phyloP scores from a whole-genome alignment of 1,140 invertebrate species.

The Agrilus planipennis region DNA sequence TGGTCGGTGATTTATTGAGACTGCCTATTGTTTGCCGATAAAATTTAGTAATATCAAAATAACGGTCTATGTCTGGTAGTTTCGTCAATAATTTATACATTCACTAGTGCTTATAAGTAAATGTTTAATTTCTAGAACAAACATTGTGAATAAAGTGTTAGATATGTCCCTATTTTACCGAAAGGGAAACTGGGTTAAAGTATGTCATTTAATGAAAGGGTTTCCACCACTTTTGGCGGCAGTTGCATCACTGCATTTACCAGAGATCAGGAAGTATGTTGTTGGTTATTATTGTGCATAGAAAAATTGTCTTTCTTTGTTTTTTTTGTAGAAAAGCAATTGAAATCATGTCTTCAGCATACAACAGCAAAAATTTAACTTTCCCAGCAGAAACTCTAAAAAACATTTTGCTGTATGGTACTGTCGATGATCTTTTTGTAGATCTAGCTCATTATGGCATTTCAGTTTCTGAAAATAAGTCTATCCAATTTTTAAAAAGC shows the following conservation, averaged over 20 bases:
- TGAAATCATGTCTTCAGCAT: slow-evolving; percentile 40
- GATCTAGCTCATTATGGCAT: slow-evolving; percentile 31
- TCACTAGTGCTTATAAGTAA: too few species aligned
- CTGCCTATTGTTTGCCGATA: too few species aligned
- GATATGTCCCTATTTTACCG: slow-evolving; percentile 39
- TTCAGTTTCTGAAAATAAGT: slow-evolving; percentile 11
- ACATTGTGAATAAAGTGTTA: slow-evolving; percentile 13
- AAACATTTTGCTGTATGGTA: slow-evolving; percentile 28
- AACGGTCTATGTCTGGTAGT: too few species aligned
- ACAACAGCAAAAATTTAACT: slow-evolving; percentile 39
- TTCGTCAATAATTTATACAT: slow-evolving; percentile 3
- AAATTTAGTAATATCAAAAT: too few species aligned
- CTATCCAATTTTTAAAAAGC: slow-evolving; percentile 29
- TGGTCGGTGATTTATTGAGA: too few species aligned
- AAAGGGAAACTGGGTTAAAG: slow-evolving; percentile 39
- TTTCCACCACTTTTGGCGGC: slow-evolving; percentile 39
- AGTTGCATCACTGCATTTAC: slow-evolving; percentile 36
- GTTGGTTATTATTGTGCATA: slow-evolving; percentile 8
- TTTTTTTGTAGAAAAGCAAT: slow-evolving; percentile 37
- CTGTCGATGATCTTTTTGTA: slow-evolving; percentile 14
- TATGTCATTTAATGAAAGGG: slow-evolving; percentile 33
- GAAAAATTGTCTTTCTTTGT: slow-evolving; percentile 16
- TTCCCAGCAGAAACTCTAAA: slow-evolving; percentile 33
- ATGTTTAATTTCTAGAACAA: slow-evolving; percentile 19
- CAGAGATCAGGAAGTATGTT: slow-evolving; percentile 37